Base-by-base conservation (phyloP, 2,888 invertebrate species). In the Eupithecia subfuscata region DNA sequence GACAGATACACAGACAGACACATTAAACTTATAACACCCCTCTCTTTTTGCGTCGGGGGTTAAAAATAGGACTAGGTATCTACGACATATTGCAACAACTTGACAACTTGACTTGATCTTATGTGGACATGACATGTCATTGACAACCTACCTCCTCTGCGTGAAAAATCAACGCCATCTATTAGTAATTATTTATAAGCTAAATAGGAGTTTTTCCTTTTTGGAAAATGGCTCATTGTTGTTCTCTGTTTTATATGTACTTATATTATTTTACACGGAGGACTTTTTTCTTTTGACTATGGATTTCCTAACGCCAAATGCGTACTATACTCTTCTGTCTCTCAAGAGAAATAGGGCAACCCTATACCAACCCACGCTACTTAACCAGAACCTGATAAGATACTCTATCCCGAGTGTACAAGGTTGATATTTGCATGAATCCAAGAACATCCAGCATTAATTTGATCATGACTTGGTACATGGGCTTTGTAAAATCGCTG, bases 381-480 rank as follows among this genome's bases (percentile, higher is more conserved):
- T 34, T 12, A 56, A 70, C 71, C 70, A 74, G 69, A 80, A 76
- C 6, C 60, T 25, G 25, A 79, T 68, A 74, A 37, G 45, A 64
- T 64, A 71, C 75, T 69, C 70, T 80, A 79, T 70, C 65, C 34
- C 69, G 43, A 63, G 65, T 60, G 6, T 3, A 30, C 70, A 79
- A 77, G 74, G 77, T 73, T 34, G 48, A 73, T 70, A 75, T 45
- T 78, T 63, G 30, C 16, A 37, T 69, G 73, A 37, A 60, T 70
- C 73, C 74, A 65, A 67, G 73, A 75, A 63, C 77, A 79, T 81
- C 76, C 74, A 77, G 79, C 74, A 79, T 77, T 78, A 80, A 79
- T 79, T 81, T 71, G 73, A 78, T 79, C 75, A 75, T 74, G 71
- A 40, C 72, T 72, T 71, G 76, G 69, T 75, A 78, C 70, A 70